Conservation (phyloP, 1,140 invertebrate species). For the Drosophila ohnishii region DNA sequence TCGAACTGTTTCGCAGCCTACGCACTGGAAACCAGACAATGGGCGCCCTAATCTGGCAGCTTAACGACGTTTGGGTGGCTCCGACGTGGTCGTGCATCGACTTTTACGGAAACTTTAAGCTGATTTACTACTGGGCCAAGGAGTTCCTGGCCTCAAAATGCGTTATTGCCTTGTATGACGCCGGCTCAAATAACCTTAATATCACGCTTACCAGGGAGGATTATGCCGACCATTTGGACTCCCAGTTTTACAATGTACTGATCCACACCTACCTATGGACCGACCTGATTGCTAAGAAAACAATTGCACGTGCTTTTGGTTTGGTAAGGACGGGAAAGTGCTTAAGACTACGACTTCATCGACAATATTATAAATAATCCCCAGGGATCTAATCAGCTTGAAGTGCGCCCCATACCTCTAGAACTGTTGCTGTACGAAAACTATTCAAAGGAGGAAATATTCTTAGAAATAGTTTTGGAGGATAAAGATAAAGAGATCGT, state of each 20-base stretch:
- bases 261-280: conserved; percentile 69
- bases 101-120: conserved; percentile 80
- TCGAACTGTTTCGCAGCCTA: conserved; percentile 93
- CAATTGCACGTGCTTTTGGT: conserved; percentile 33
- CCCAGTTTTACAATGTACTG: conserved; percentile 42
- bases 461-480: conserved; percentile 53
- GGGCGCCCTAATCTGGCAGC: conserved; percentile 99
- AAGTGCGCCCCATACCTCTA: conserved; percentile 37
- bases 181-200: conserved; percentile 48
- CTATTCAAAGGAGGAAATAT: conserved; percentile 45
- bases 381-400: conserved; percentile 42
- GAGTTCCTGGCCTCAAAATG: conserved; percentile 90
- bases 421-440: conserved; percentile 39
- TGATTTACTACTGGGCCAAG: conserved; percentile 94
- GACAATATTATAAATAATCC: not conserved
- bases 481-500: conserved; percentile 29
- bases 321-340: conserved; percentile 39
- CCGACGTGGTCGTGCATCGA: conserved; percentile 97
- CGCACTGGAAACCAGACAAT: conserved; percentile 91
- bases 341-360: not conserved
- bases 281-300: conserved; percentile 54
- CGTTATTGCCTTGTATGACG: conserved; percentile 62
- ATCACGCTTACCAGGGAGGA: conserved; percentile 63
- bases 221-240: conserved; percentile 20
- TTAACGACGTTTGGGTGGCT: conserved; percentile 99